Conservation (phyloP, 2,888 invertebrate species). For the Archips xylosteana region DNA sequence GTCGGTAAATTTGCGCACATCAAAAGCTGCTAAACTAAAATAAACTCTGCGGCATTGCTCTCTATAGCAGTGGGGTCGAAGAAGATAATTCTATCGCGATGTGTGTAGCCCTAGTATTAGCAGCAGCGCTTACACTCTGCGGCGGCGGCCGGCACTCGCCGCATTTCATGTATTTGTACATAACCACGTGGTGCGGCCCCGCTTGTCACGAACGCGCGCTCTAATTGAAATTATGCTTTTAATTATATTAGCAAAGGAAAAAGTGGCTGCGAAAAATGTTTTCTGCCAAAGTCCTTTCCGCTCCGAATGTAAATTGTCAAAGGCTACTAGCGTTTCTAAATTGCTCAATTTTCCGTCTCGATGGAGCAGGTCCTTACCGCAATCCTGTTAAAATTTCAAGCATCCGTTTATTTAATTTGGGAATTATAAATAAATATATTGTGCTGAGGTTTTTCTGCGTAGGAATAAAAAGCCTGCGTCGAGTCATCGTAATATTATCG, state of each 20-base stretch:
- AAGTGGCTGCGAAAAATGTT: neutral
- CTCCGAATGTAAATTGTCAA: slow-evolving; percentile 6
- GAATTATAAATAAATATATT: neutral
- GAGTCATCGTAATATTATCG: neutral
- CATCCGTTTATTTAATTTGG: slow-evolving; percentile 11
- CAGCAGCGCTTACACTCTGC: no score
- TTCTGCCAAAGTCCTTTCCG: slow-evolving; percentile 7
- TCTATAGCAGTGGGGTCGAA: no score
- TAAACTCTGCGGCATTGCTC: no score
- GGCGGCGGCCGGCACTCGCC: no score
- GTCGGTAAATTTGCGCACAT: no score
- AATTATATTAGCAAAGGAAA: slow-evolving; percentile 21
- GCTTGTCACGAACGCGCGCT: no score
- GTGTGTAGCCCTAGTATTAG: no score
- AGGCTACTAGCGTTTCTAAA: slow-evolving; percentile 11
- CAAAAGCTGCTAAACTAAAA: no score
- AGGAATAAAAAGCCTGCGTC: neutral
- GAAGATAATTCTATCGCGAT: no score
- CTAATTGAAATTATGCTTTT: slow-evolving; percentile 16
- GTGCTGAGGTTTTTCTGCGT: neutral
- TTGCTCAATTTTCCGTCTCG: slow-evolving; percentile 9
- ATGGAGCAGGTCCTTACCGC: neutral
- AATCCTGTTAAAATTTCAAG: slow-evolving; percentile 17
- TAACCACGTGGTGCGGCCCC: neutral
- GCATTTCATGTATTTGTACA: no score